Percentiles rank a stretch among this genome's conserved stretches.
Conservation (phyloP, 1,140 invertebrate genomes). For the Magallana ariakensis region DNA sequence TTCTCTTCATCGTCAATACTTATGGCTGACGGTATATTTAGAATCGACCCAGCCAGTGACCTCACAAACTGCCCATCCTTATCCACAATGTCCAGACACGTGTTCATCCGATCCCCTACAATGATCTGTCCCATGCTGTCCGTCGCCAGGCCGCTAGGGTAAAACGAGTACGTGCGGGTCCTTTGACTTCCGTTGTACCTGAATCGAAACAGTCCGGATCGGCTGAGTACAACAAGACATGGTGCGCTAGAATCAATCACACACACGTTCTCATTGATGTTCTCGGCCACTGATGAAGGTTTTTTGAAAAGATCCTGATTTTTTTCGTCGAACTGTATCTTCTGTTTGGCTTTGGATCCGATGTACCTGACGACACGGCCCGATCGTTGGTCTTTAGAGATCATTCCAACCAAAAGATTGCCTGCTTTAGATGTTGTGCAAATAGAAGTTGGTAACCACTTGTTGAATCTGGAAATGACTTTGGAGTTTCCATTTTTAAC, state of each 20-base stretch:
- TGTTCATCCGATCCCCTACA: conserved; percentile 12
- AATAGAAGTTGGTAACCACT: background rate
- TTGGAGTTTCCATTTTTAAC: background rate
- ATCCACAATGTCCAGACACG: background rate
- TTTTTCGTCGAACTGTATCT: conserved; percentile 13
- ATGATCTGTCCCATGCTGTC: background rate
- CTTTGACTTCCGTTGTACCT: background rate
- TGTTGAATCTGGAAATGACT: background rate
- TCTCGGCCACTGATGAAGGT: background rate
- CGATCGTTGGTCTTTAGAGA: background rate
- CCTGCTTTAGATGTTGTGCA: background rate
- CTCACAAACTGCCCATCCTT: background rate
- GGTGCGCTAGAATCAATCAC: conserved; percentile 5
- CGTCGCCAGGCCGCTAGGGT: conserved; percentile 1
- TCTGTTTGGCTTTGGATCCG: conserved; percentile 2
- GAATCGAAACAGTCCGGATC: background rate
- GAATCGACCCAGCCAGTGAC: background rate
- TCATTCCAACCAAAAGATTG: background rate
- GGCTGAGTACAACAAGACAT: background rate
- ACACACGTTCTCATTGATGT: background rate
- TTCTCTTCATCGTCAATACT: conserved; percentile 12
- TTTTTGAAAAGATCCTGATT: conserved; percentile 4
- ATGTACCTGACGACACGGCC: background rate
- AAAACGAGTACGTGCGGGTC: background rate
- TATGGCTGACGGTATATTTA: conserved; percentile 6